Base-by-base conservation (phyloP, 2,113 vertebrate species). In the Oreochromis niloticus region DNA sequence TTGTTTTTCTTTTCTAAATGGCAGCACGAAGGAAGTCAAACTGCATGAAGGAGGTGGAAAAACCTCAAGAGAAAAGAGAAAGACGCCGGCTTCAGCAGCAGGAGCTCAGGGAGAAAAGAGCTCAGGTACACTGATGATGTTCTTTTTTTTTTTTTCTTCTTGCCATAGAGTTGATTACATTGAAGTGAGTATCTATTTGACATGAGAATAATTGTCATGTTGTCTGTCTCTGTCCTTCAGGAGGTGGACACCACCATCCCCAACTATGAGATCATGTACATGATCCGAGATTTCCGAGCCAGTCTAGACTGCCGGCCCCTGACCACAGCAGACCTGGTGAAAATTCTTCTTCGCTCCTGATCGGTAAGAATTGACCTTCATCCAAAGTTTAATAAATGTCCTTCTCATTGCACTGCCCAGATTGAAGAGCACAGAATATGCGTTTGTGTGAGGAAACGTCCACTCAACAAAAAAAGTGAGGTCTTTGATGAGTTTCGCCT, bases 391-490 rank as follows among this genome's bases (percentile, higher is more conserved):
- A 9, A 85, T 82, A 22, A 71, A 32, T 32, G 9, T 52, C 85
- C 82, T 7, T 55, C 50, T 87, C 87, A 27, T 88, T 83, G 6
- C 43, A 66, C 17, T 48, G n/a, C 66, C 24, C 92, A 99, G 98
- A 99, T 99, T 92, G 98, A 99, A 96, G 98, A 99, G 85, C 98
- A 99, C 94, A 97, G 98, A 93, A 99, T 99, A 97, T 99, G 98
- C 91, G 98, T 99, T 79, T 99, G 98, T 96, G 98, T 99, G 91
- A 97, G 98, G 91, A 99, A 99, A 95, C 96, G 98, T 46, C 98
- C 98, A 34, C 98, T 99, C 48, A 99, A 99, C 96, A 99, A 98
- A 94, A 99, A 99, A 97, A 98, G 98, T 98, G 96, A 83, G 89
- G 3, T 54, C 10, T 61, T 27, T 13, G 39, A 81, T 17, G 39